A percentile compares a stretch with the other conserved stretches of the same genome.
phyloP scores from a whole-genome alignment of 2,797 vertebrate genomes.

The Hybognathus amarus region DNA sequence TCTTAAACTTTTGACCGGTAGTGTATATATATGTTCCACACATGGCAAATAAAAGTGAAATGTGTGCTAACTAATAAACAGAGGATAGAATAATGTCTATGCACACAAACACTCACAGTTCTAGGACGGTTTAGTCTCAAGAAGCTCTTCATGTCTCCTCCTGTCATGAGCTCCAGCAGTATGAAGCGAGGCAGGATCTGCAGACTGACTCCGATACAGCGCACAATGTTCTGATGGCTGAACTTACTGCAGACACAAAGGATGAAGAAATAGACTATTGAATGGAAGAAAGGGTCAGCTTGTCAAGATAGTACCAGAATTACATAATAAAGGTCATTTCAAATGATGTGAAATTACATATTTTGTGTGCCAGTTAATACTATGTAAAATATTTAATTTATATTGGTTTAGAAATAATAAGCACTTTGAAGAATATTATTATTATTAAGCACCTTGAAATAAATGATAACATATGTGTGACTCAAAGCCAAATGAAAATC shows the following conservation, averaged over 20 bases:
- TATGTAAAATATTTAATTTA: background rate
- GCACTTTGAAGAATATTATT: background rate
- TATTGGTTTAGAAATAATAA: background rate
- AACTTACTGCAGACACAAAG: constrained; percentile 82
- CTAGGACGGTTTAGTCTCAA: constrained; percentile 87
- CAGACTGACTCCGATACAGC: constrained; percentile 90
- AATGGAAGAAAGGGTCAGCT: background rate
- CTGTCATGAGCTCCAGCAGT: constrained; percentile 93
- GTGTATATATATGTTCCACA: no score
- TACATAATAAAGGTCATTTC: background rate
- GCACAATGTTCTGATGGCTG: constrained; percentile 89
- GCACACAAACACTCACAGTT: constrained; percentile 73
- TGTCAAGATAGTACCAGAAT: background rate
- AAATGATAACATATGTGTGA: background rate
- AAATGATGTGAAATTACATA: background rate
- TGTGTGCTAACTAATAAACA: background rate
- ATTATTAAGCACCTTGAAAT: background rate
- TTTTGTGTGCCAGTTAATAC: background rate
- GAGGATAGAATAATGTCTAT: background rate
- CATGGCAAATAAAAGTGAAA: constrained; percentile 1
- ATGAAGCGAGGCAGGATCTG: constrained; percentile 89
- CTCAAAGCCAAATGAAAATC: background rate
- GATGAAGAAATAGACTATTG: background rate
- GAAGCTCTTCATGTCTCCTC: constrained; percentile 94
- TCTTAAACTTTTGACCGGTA: no score